A percentile compares a stretch with the other conserved stretches of the same genome.
phyloP scores from a whole-genome alignment of 2,888 invertebrate genomes.

The Mesochorus sp. region DNA sequence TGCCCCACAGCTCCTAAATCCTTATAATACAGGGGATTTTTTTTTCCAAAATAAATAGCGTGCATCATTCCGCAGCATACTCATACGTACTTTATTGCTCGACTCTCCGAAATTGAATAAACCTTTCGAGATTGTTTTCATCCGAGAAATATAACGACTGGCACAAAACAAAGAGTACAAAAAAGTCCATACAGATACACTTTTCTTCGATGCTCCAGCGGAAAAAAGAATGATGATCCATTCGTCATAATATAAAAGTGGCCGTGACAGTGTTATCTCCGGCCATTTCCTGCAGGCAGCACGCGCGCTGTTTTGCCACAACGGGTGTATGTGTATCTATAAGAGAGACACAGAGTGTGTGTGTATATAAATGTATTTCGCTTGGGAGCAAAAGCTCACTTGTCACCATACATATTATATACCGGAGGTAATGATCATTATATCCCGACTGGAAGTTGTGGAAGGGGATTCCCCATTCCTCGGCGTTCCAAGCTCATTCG shows the following conservation, averaged over 20 bases:
- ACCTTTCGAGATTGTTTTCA: slow-evolving; percentile 54
- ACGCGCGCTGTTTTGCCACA: slow-evolving; percentile 61
- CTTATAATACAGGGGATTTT: background rate
- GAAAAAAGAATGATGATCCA: slow-evolving; percentile 76
- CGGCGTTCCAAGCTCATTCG: slow-evolving; percentile 44
- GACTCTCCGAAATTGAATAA: slow-evolving; percentile 54
- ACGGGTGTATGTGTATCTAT: background rate
- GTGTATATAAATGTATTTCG: background rate
- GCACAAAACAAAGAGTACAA: background rate
- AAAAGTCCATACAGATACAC: background rate
- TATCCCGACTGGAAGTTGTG: slow-evolving; percentile 65
- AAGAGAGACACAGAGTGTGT: too few relatives aligned
- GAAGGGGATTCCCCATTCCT: slow-evolving; percentile 55
- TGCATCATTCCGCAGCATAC: background rate
- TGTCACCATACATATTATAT: slow-evolving; percentile 78
- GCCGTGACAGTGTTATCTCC: slow-evolving; percentile 80
- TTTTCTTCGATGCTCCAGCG: slow-evolving; percentile 54
- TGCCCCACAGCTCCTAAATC: background rate
- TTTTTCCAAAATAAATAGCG: background rate
- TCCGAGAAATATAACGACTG: slow-evolving; percentile 19
- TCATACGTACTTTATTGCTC: slow-evolving; percentile 36
- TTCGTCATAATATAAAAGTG: slow-evolving; percentile 81
- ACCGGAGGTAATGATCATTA: slow-evolving; percentile 81
- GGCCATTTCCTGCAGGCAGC: slow-evolving; percentile 79
- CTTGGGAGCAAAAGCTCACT: slow-evolving; percentile 72